Evolutionary conservation across 2,113 vertebrate genomes (phyloP).

Genomic region (Eleginops maclovinus): DNA sequence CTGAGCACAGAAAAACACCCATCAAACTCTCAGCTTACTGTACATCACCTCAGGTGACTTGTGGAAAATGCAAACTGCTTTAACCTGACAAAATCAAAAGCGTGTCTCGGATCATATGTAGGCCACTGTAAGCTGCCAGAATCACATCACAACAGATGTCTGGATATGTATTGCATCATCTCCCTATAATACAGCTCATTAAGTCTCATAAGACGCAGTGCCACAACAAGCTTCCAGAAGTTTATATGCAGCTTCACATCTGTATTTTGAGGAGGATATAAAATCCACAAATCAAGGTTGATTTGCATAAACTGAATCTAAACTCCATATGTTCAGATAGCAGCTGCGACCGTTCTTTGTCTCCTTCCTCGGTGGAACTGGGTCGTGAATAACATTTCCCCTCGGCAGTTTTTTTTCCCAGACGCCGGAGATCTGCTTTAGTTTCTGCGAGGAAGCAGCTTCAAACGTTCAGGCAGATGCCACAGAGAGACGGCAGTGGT

Average conservation of each 20-base stretch:
- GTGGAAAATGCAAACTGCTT: no score
- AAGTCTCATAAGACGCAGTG: neutral
- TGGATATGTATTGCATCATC: neutral
- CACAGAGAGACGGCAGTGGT: conserved; percentile 6
- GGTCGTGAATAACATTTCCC: conserved; percentile 56
- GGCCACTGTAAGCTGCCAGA: neutral
- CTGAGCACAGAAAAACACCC: conserved; percentile 77
- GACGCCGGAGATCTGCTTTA: conserved; percentile 33
- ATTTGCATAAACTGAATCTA: neutral
- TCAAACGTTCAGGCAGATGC: conserved; percentile 18
- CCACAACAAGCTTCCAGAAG: neutral
- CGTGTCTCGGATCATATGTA: neutral
- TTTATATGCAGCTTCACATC: neutral
- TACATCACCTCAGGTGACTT: neutral
- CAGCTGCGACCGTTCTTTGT: conserved; percentile 9
- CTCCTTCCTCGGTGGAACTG: conserved; percentile 40
- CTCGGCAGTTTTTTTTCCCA: conserved; percentile 13
- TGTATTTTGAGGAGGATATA: neutral
- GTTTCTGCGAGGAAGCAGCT: conserved; percentile 26
- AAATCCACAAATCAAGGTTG: neutral
- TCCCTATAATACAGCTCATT: neutral
- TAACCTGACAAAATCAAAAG: neutral
- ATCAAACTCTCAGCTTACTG: neutral
- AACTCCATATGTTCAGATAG: conserved; percentile 14
- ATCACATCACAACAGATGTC: neutral